Conservation (phyloP, 2,113 vertebrate genomes). For the Nematolebias whitei region DNA sequence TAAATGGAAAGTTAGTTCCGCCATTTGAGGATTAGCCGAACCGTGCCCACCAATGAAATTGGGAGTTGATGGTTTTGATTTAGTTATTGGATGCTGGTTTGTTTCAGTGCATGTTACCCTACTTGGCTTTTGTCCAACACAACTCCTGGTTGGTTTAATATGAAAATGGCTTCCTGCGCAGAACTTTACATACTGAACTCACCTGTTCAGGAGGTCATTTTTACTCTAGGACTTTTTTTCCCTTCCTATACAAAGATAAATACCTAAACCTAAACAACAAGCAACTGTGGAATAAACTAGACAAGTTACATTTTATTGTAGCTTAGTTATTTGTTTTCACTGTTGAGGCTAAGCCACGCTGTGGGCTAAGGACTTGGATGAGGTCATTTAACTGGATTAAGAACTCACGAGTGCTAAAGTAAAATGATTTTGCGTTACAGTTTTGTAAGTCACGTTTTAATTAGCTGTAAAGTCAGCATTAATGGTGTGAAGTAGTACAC, state of each 20-base stretch:
- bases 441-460: neutral
- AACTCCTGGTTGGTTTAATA: conserved; percentile 21
- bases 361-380: neutral
- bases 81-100: neutral
- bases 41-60: too few relatives aligned
- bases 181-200: neutral
- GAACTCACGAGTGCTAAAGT: too few relatives aligned
- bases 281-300: neutral
- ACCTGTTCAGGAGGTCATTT: neutral
- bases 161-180: conserved; percentile 11
- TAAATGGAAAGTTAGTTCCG: too few relatives aligned
- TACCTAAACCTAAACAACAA: neutral
- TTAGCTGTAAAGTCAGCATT: neutral
- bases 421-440: too few relatives aligned
- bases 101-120: neutral
- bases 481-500: neutral
- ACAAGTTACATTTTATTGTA: neutral
- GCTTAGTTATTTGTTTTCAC: neutral
- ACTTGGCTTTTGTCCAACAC: neutral
- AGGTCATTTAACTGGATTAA: neutral
- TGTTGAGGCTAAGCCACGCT: neutral
- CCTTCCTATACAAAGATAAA: neutral
- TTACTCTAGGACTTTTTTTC: neutral
- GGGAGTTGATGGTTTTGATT: neutral
- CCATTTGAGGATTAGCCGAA: too few relatives aligned